Conservation (phyloP, 2,113 vertebrate species). For the Hippocampus abdominalis region DNA sequence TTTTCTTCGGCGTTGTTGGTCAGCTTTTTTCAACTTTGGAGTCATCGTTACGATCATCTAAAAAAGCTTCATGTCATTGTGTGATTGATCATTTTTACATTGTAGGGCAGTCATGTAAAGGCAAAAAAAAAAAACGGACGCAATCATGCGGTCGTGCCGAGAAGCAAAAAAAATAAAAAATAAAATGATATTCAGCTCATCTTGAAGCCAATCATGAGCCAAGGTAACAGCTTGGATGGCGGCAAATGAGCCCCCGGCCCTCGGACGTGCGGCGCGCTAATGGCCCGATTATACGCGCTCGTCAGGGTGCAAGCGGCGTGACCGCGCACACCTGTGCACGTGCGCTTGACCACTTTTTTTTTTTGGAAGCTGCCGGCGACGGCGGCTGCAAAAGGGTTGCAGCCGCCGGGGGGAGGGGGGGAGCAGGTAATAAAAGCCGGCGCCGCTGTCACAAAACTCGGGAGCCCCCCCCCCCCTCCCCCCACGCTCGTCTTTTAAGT, state of each 20-base stretch:
- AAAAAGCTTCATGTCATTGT: slow-evolving; percentile 7
- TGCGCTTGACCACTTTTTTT: slow-evolving; percentile 20
- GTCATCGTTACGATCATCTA: not conserved
- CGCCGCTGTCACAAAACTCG: slow-evolving; percentile 61
- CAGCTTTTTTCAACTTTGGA: too few species aligned
- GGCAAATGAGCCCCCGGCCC: slow-evolving; percentile 56
- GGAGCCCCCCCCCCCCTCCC: not conserved
- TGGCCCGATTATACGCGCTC: slow-evolving; percentile 68
- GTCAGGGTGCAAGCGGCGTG: slow-evolving; percentile 52
- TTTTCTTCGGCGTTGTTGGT: too few species aligned
- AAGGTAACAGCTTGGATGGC: slow-evolving; percentile 58
- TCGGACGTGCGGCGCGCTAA: slow-evolving; percentile 48
- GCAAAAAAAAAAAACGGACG: slow-evolving; percentile 23
- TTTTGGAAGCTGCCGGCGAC: not conserved
- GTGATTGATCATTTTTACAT: not conserved
- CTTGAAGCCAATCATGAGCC: slow-evolving; percentile 62
- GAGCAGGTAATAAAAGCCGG: slow-evolving; percentile 58
- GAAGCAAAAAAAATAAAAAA: slow-evolving; percentile 33
- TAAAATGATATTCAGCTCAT: slow-evolving; percentile 65
- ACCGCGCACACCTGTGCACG: slow-evolving; percentile 18
- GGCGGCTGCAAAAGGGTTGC: not conserved
- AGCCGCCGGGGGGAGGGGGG: too few species aligned
- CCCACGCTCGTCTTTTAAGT: slow-evolving; percentile 59
- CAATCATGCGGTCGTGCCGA: slow-evolving; percentile 57
- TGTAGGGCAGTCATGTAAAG: not conserved